phyloP scores from a whole-genome alignment of 2,113 vertebrate genomes.

The Vulpes ferrilata region DNA sequence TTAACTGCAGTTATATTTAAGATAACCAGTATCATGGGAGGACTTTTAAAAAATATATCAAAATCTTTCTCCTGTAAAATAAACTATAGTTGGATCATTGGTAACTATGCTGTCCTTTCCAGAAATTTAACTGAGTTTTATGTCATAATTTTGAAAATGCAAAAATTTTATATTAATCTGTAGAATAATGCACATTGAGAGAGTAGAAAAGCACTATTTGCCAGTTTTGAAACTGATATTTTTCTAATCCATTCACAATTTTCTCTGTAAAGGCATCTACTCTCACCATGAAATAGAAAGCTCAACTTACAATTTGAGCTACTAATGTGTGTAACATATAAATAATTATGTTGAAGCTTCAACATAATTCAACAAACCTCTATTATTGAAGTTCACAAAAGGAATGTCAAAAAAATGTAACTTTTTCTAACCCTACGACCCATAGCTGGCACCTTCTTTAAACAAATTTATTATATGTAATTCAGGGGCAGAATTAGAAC shows the following conservation, averaged over 20 bases:
- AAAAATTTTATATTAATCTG: neutral
- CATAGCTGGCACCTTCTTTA: neutral
- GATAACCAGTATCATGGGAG: neutral
- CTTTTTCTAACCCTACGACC: neutral
- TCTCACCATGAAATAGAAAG: conserved; percentile 33
- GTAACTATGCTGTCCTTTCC: neutral
- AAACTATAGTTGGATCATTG: neutral
- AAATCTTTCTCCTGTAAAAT: neutral
- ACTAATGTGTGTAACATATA: neutral
- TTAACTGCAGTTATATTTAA: neutral
- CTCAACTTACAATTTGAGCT: neutral
- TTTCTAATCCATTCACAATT: neutral
- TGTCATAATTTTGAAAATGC: neutral
- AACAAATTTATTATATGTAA: neutral
- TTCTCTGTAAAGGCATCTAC: neutral
- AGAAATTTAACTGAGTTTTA: neutral
- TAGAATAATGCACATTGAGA: neutral
- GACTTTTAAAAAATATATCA: neutral
- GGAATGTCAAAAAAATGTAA: neutral
- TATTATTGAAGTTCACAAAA: neutral
- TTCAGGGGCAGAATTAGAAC: neutral
- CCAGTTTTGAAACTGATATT: neutral
- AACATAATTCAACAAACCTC: neutral
- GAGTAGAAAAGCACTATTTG: neutral
- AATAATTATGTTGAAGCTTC: neutral